These are phyloP conservation scores for Aix galericulata DNA, from an alignment of 2,113 vertebrate genomes.

Conservation along the genomic window DNA sequence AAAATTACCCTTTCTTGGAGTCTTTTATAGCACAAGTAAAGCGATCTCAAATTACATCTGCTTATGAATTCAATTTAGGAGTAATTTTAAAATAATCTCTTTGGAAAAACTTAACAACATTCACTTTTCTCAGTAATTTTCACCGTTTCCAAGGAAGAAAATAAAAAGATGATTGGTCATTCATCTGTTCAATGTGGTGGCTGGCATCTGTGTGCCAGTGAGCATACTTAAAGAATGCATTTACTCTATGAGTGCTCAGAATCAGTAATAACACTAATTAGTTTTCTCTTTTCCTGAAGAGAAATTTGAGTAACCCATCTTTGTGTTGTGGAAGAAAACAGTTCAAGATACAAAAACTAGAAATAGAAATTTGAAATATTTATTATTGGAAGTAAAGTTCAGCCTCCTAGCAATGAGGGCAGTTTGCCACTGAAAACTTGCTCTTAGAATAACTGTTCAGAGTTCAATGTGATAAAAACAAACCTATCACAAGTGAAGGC, in stretches of 20 bases:
- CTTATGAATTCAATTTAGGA: conserved; percentile 48
- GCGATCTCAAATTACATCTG: conserved; percentile 26
- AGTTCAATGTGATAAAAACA: neutral
- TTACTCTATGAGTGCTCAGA: conserved; percentile 38
- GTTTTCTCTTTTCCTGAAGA: conserved; percentile 38
- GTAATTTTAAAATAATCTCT: conserved; percentile 45
- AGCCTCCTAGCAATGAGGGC: neutral
- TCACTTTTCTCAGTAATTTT: conserved; percentile 33
- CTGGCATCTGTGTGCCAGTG: conserved; percentile 20
- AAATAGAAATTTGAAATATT: conserved; percentile 4
- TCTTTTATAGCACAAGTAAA: neutral
- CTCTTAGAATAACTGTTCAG: neutral
- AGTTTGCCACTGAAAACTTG: neutral
- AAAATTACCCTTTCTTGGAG: neutral
- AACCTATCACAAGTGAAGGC: no score
- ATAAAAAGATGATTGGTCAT: conserved; percentile 45
- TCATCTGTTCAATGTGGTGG: conserved; percentile 15
- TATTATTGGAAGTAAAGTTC: neutral
- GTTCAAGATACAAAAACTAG: neutral
- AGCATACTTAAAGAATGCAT: conserved; percentile 22
- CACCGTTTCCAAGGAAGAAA: conserved; percentile 26
- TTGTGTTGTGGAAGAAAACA: neutral
- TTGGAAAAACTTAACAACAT: neutral
- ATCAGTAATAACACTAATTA: conserved; percentile 34
- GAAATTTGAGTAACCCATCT: neutral